These are phyloP conservation scores for Aspidiotus rigidus DNA, from an alignment of 2,888 invertebrate species.

Conservation along the genomic window DNA sequence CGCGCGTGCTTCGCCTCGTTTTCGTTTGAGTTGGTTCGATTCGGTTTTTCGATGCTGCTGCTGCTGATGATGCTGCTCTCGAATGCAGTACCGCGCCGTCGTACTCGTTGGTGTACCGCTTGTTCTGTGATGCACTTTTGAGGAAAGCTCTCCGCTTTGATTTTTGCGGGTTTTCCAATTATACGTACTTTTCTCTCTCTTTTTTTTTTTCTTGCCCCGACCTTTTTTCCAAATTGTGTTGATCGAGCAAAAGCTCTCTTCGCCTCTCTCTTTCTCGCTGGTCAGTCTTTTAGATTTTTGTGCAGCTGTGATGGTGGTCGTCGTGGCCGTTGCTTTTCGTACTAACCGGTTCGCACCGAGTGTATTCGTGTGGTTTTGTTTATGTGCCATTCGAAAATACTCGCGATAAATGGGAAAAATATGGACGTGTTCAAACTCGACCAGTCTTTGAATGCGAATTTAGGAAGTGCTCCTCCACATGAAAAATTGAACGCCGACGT, in stretches of 20 bases:
- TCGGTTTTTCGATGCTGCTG: constrained; percentile 3
- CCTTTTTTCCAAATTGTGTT: neutral
- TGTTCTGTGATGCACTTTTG: neutral
- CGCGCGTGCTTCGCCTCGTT: constrained; percentile 20
- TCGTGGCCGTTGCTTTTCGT: constrained; percentile 4
- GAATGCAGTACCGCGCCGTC: constrained; percentile 20
- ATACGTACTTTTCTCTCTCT: neutral
- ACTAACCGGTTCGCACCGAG: neutral
- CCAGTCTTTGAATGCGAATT: constrained; percentile 54
- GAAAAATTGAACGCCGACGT: constrained; percentile 56
- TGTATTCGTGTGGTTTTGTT: constrained; percentile 6
- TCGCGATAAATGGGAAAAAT: constrained; percentile 34
- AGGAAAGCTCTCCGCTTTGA: neutral
- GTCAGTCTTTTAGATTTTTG: neutral
- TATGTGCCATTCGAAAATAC: constrained; percentile 29
- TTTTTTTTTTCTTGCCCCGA: neutral
- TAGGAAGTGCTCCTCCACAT: constrained; percentile 53
- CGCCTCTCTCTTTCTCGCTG: neutral
- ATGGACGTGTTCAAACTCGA: constrained; percentile 69
- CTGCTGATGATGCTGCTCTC: constrained; percentile 1
- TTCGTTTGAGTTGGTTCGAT: neutral
- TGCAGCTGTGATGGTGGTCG: constrained; percentile 1
- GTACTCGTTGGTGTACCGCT: neutral
- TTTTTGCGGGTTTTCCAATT: too few relatives aligned
- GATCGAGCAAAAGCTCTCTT: neutral